Base-by-base conservation (phyloP, 2,888 invertebrate genomes). In the Eristalis intricaria region DNA sequence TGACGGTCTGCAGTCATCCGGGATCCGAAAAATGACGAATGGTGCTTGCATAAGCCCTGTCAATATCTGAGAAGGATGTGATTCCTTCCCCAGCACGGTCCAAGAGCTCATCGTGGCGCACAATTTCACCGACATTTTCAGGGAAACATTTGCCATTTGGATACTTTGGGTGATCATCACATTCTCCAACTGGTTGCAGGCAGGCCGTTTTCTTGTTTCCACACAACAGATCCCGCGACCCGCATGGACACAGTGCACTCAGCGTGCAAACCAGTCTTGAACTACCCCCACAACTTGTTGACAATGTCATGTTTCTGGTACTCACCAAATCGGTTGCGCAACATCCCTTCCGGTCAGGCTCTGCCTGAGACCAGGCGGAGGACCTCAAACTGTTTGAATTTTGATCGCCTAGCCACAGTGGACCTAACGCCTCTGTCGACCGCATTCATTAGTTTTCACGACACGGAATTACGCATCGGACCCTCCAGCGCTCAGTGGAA, bases 341-440 rank as follows among this genome's bases (percentile, higher is more conserved):
- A 13, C 38, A 38, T 38, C 2, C 50, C 50, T 50, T 50, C 50
- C 50, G 50, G 50, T 1, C 38, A 4, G 11, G 38, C 38, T 38
- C 38, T 13, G 38, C 13, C 13, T 38, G 38, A 4, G 38, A 38
- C 38, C 13, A 38, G 19, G 19, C 19, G 19, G 60, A 60, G 60
- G 15, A 23, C 13, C 26, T 23, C 58, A 40, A 43, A 65, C 70
- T 84, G n/a, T 79, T 79, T 79, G 38, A 29, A 64, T 64, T 79
- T 70, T 32, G 63, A 74, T 26, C 65, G 23, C 8, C 58, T 23
- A 23, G 63, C 58, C 32, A 23, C 63, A 68, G 66, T 68, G 76
- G 73, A 81, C 81, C 71, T 76, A 84, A 68, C 64, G 76, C 61
- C 71, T 71, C 50, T 50, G 8, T 23, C 29, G 50, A 75, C 40